Percentiles rank a stretch among this genome's conserved stretches.
Conservation (phyloP, 2,888 invertebrate species). For the Eupithecia inturbata region DNA sequence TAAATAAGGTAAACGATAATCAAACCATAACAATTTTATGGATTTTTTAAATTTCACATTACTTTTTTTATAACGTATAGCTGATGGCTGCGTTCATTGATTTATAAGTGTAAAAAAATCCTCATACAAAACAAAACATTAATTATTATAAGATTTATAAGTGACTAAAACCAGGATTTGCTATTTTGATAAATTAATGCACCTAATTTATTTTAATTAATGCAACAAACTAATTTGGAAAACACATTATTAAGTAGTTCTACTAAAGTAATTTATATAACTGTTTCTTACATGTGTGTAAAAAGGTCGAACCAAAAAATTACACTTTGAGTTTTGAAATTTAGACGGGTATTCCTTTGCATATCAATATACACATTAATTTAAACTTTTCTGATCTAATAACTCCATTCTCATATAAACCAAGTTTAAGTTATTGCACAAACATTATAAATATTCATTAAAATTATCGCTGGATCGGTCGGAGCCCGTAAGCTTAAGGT, state of each 20-base stretch:
- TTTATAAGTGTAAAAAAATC: not conserved
- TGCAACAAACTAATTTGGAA: not conserved
- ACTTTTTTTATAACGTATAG: too few species aligned
- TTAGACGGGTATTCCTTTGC: not conserved
- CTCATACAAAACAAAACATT: not conserved
- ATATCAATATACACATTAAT: slow-evolving; percentile 28
- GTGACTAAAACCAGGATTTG: not conserved
- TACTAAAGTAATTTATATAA: not conserved
- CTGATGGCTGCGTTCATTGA: not conserved
- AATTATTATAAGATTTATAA: not conserved
- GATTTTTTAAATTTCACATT: not conserved
- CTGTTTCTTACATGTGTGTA: too few species aligned
- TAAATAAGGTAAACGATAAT: not conserved
- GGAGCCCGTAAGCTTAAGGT: slow-evolving; percentile 45
- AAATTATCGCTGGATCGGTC: slow-evolving; percentile 60
- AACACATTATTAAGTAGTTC: not conserved
- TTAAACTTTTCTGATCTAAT: slow-evolving; percentile 37
- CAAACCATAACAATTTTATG: not conserved
- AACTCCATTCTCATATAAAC: slow-evolving; percentile 45
- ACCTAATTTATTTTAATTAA: not conserved
- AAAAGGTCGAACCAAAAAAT: not conserved
- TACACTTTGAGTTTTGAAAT: not conserved
- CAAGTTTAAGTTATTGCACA: slow-evolving; percentile 65
- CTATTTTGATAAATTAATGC: not conserved
- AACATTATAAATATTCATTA: slow-evolving; percentile 76